Evolutionary conservation across 2,888 invertebrate genomes (phyloP).

Genomic region (Sminthurinus aureus): DNA sequence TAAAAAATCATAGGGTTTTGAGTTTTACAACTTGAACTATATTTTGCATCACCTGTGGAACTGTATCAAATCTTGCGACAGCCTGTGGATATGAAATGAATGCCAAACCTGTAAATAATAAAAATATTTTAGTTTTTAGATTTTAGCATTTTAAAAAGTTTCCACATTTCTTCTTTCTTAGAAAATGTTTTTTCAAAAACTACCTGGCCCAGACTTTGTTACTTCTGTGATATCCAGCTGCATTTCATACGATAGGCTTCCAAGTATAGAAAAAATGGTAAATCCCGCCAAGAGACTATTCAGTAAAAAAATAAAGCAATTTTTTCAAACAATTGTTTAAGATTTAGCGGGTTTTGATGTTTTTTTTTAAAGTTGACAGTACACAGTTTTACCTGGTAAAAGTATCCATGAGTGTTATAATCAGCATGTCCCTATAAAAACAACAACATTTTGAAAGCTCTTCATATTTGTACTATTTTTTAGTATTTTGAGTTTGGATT

Average conservation of each 20-base stretch:
- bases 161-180: neutral
- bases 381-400: constrained; percentile 67
- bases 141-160: no score
- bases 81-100: constrained; percentile 88
- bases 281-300: constrained; percentile 78
- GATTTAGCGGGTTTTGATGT: neutral
- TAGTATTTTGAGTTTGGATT: no score
- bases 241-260: constrained; percentile 75
- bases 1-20: no score
- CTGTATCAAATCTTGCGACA: constrained; percentile 65
- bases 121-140: no score
- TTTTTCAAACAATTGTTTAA: no score
- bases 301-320: no score
- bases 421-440: constrained; percentile 74
- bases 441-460: neutral
- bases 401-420: constrained; percentile 70
- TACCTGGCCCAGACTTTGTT: constrained; percentile 75
- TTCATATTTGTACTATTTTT: no score
- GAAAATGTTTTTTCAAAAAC: neutral
- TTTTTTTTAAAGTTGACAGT: neutral
- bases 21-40: no score
- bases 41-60: constrained; percentile 54
- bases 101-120: constrained; percentile 66
- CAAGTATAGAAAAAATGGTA: constrained; percentile 73
- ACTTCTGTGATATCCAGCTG: constrained; percentile 70